Conservation (phyloP, 2,888 invertebrate genomes). For the Hesperia comma region DNA sequence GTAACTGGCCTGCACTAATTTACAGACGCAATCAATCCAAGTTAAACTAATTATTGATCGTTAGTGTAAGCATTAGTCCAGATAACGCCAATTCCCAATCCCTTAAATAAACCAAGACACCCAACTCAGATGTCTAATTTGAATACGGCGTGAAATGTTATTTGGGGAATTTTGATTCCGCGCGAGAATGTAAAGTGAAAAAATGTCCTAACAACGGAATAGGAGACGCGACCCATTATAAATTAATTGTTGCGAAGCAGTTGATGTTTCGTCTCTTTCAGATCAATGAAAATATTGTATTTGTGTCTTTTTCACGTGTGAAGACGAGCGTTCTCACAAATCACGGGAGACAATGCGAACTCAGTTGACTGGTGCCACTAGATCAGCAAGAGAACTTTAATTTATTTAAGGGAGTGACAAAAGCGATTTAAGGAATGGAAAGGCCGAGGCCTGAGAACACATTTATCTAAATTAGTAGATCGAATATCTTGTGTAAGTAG, state of each 20-base stretch:
- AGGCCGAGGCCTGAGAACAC: slow-evolving; percentile 18
- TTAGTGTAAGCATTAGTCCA: neutral
- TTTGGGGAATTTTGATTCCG: slow-evolving; percentile 60
- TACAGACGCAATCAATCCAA: neutral
- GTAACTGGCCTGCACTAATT: neutral
- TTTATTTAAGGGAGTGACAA: slow-evolving; percentile 49
- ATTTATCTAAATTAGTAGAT: slow-evolving; percentile 36
- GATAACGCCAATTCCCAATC: slow-evolving; percentile 1
- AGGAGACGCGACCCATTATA: slow-evolving; percentile 64
- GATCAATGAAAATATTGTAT: slow-evolving; percentile 41
- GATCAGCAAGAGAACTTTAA: slow-evolving; percentile 44
- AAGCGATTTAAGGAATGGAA: slow-evolving; percentile 44
- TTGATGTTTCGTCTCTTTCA: slow-evolving; percentile 49
- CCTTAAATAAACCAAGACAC: slow-evolving; percentile 26
- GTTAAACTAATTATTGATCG: neutral
- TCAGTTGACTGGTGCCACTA: slow-evolving; percentile 53
- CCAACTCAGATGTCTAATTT: slow-evolving; percentile 65
- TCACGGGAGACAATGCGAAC: slow-evolving; percentile 72
- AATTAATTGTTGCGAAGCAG: slow-evolving; percentile 59
- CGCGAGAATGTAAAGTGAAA: slow-evolving; percentile 63
- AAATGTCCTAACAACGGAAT: slow-evolving; percentile 61
- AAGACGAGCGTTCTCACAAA: slow-evolving; percentile 60
- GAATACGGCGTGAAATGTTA: slow-evolving; percentile 69
- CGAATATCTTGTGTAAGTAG: slow-evolving; percentile 20
- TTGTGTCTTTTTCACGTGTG: slow-evolving; percentile 47